A percentile compares a stretch with the other conserved stretches of the same genome.
phyloP scores from a whole-genome alignment of 2,797 vertebrate genomes.

The Hoplostethus mediterraneus region DNA sequence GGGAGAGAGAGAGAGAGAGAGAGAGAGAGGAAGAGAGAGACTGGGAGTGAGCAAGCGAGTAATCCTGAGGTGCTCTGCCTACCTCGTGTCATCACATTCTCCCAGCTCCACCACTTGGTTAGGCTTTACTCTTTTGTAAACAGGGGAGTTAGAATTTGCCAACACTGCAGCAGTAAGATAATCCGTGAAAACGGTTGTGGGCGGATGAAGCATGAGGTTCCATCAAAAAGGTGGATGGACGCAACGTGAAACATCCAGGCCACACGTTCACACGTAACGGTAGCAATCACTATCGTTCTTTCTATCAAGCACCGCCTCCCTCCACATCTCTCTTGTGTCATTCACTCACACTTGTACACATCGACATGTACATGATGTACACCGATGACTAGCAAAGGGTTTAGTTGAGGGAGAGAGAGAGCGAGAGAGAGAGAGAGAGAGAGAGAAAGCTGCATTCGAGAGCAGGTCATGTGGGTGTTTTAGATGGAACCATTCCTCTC shows the following conservation, averaged over 20 bases:
- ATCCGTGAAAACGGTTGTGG: slow-evolving; percentile 70
- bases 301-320: neutral
- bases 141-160: slow-evolving; percentile 53
- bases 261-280: slow-evolving; percentile 11
- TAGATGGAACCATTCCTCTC: slow-evolving; percentile 39
- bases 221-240: slow-evolving; percentile 44
- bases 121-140: slow-evolving; percentile 58
- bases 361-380: slow-evolving; percentile 11
- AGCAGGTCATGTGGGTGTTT: slow-evolving; percentile 63
- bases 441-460: slow-evolving; percentile 42
- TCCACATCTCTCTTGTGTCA: slow-evolving; percentile 8
- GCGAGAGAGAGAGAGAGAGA: slow-evolving; percentile 18
- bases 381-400: slow-evolving; percentile 25
- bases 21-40: slow-evolving; percentile 27
- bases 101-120: slow-evolving; percentile 37
- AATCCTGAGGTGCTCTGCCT: slow-evolving; percentile 52
- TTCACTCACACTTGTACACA: neutral
- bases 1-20: slow-evolving; percentile 30
- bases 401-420: slow-evolving; percentile 18
- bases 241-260: slow-evolving; percentile 21
- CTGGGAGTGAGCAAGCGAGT: slow-evolving; percentile 26
- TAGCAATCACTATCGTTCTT: slow-evolving; percentile 5
- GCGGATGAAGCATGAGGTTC: slow-evolving; percentile 62
- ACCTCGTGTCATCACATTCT: slow-evolving; percentile 47
- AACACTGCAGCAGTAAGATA: slow-evolving; percentile 65